Evolutionary conservation across 1,140 invertebrate genomes (phyloP), one percentile per base, ranked within the genome.

Genomic region (Dreissena polymorpha): DNA sequence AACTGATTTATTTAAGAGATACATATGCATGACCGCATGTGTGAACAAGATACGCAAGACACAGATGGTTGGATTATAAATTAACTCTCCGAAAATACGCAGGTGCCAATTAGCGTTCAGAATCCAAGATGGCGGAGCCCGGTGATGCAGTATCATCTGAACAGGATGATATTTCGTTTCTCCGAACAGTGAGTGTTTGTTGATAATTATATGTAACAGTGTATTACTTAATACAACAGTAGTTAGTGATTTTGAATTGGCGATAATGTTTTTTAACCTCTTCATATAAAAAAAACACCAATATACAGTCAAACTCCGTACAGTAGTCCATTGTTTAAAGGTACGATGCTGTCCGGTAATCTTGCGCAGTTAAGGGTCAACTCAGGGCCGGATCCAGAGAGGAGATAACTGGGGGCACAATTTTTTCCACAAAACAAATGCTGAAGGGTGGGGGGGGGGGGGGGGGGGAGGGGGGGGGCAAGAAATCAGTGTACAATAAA

Each of bases 91-190:
- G 2, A 39, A 39, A 39, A 8, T 39, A 39, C 39, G 39, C 39
- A 39, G 39, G 39, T 39, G 39, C 39, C 39, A 39, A 39, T 39
- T 39, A 39, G 39, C 23, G 7, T 21, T 0, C 39, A 60, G 60
- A 23, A 74, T 71, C 65, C 84, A 89, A 89, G 57, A 90, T 90
- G 89, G 89, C 89, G 86, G 89, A 89, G 69, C 69, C 82, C 10
- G 86, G 85, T 12, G 89, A 89, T 68, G 85, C 85, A 27, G 89
- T 88, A 18, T 84, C 87, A 65, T 86, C 87, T 10, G 89, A 90
- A 81, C 88, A 90, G 83, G 89, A 90, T 85, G 89, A 89, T 85
- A 85, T 89, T 75, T 89, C 86, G 27, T 90, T 90, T 77, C 85
- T 90, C n/a, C 82, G 89, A 83, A 90, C 89, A 75, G 89, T 90